Conservation (phyloP, 2,797 vertebrate genomes). For the Avahi laniger region DNA sequence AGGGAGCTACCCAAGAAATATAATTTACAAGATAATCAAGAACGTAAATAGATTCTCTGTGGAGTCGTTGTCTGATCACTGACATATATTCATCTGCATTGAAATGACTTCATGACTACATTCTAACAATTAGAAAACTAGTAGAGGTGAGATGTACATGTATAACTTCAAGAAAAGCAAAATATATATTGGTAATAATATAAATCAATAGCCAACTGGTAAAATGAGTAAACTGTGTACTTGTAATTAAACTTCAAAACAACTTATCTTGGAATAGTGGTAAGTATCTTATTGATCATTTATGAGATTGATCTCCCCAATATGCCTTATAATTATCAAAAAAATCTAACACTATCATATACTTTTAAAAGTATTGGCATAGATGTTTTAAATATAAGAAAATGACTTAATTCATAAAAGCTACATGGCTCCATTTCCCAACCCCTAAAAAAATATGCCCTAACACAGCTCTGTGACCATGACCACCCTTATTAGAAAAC, state of each 20-base stretch:
- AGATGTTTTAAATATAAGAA: neutral
- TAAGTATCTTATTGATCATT: neutral
- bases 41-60: conserved; percentile 72
- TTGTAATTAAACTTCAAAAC: conserved; percentile 16
- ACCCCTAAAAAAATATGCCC: neutral
- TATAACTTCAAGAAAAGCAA: conserved; percentile 1
- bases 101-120: conserved; percentile 46
- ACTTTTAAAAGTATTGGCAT: neutral
- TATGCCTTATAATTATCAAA: neutral
- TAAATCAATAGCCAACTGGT: neutral
- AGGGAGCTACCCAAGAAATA: conserved; percentile 65
- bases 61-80: conserved; percentile 41
- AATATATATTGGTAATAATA: neutral
- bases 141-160: neutral
- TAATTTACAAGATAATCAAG: conserved; percentile 75
- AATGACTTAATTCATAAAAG: neutral
- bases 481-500: neutral
- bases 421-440: neutral
- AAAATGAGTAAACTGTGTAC: neutral
- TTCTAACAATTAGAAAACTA: conserved; percentile 43
- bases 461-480: neutral
- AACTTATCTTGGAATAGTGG: neutral
- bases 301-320: neutral
- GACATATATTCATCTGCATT: conserved; percentile 42
- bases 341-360: neutral